phyloP scores from a whole-genome alignment of 2,888 invertebrate species.

The Drosophila paranaensis region DNA sequence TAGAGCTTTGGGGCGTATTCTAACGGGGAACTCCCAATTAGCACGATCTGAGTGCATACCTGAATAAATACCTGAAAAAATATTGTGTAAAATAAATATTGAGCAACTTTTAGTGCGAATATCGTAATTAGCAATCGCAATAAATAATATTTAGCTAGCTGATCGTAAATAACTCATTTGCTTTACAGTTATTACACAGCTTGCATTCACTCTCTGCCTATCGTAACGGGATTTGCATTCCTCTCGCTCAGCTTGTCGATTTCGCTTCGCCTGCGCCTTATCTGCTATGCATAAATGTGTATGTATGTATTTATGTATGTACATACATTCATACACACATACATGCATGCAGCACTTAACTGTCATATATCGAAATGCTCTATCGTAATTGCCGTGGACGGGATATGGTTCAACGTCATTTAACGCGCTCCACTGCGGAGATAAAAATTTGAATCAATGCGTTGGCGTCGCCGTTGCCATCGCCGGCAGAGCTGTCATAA shows the following conservation, averaged over 20 bases:
- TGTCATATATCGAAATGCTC: constrained; percentile 31
- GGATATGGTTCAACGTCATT: constrained; percentile 29
- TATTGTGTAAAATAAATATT: background rate
- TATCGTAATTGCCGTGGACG: constrained; percentile 36
- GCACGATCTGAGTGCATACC: background rate
- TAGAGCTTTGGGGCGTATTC: background rate
- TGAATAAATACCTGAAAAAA: background rate
- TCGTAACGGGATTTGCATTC: background rate
- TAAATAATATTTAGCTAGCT: background rate
- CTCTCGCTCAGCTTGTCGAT: background rate
- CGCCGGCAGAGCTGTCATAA: constrained; percentile 1
- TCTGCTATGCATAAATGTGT: background rate
- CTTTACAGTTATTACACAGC: background rate
- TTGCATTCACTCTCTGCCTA: background rate
- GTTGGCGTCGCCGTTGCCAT: constrained; percentile 41
- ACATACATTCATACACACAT: background rate
- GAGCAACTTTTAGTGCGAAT: background rate
- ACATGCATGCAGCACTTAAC: constrained; percentile 12
- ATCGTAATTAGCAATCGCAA: background rate
- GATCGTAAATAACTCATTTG: no score
- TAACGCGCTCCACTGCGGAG: constrained; percentile 19
- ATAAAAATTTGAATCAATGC: constrained; percentile 46
- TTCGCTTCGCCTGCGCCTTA: background rate
- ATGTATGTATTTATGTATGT: no score
- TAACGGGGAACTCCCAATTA: background rate